Evolutionary conservation across 2,113 vertebrate genomes (phyloP).

Genomic region (Canis aureus): DNA sequence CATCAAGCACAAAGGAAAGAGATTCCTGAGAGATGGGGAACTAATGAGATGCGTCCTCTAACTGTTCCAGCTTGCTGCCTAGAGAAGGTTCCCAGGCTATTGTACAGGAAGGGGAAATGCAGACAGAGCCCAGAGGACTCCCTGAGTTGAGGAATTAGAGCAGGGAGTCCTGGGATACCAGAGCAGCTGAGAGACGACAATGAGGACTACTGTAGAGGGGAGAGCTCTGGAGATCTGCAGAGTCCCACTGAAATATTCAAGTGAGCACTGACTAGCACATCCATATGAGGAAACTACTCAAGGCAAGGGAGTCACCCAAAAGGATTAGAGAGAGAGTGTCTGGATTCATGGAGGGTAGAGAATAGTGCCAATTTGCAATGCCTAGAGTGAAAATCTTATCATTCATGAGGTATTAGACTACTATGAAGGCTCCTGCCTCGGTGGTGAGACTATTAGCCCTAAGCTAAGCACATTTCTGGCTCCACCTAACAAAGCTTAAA

Average conservation of each 20-base stretch:
- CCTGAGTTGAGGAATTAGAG: background rate
- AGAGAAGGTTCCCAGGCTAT: background rate
- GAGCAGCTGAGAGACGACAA: background rate
- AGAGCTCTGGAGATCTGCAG: background rate
- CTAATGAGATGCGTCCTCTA: too few species aligned
- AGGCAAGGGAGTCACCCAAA: background rate
- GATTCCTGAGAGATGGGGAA: background rate
- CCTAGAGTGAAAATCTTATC: background rate
- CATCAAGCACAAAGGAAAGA: background rate
- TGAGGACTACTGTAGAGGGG: too few species aligned
- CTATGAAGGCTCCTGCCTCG: background rate
- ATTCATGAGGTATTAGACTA: background rate
- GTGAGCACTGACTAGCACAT: background rate
- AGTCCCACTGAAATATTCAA: background rate
- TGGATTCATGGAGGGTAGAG: background rate
- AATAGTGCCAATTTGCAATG: background rate
- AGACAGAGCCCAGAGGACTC: background rate
- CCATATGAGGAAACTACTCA: background rate
- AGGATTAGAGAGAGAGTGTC: background rate
- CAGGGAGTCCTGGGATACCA: background rate
- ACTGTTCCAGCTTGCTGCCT: background rate
- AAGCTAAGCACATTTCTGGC: background rate
- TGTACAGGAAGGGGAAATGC: background rate
- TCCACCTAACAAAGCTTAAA: background rate
- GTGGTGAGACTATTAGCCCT: background rate